Base-by-base conservation (phyloP, 2,888 invertebrate species). In the Exocentrus adspersus region DNA sequence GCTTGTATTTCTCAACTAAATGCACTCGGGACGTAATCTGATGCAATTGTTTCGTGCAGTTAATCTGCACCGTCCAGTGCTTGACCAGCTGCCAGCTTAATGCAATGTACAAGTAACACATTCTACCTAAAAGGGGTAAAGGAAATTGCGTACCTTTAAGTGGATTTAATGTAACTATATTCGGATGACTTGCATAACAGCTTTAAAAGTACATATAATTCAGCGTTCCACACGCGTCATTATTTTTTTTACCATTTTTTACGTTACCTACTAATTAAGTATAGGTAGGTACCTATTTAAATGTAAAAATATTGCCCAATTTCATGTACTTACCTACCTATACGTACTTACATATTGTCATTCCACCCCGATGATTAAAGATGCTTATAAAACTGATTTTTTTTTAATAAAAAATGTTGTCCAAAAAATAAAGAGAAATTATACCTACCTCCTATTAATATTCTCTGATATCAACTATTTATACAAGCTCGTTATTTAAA, bases 51-150 rank as follows among this genome's bases (percentile, higher is more conserved):
- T 69, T 69, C 67, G 63, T 67, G 64, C 61, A 60, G 50, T 60
- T 70, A 70, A 72, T 70, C 70, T 69, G 62, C 63, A 54, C 57
- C 46, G 69, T 65, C 65, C 69, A 59, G 37, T 67, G 71, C 72
- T 69, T 75, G 73, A 75, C 75, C 75, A 75, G 73, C 75, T 75
- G 75, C 57, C 66, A 62, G 65, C 61, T 67, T 66, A 68, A 70
- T 51, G 54, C 61, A 58, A 69, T 57, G 62, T 62, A 60, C 50
- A 52, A 51, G 43, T 54, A 42, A 61, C 60, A 51, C 54, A 54
- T 32, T 57, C 14, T 6, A 2, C 19, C 46, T 12, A 50, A 46
- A 57, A 57, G 46, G 57, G 57, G 46, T 57, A 32, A 57, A 57
- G 28, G 6, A 32, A 57, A 54, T 54, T 30, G 42, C n/a, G 28